A percentile compares a stretch with the other conserved stretches of the same genome.
These are phyloP conservation scores for Australoheros scitulus DNA, from an alignment of 2,113 vertebrate species.

Conservation along the genomic window DNA sequence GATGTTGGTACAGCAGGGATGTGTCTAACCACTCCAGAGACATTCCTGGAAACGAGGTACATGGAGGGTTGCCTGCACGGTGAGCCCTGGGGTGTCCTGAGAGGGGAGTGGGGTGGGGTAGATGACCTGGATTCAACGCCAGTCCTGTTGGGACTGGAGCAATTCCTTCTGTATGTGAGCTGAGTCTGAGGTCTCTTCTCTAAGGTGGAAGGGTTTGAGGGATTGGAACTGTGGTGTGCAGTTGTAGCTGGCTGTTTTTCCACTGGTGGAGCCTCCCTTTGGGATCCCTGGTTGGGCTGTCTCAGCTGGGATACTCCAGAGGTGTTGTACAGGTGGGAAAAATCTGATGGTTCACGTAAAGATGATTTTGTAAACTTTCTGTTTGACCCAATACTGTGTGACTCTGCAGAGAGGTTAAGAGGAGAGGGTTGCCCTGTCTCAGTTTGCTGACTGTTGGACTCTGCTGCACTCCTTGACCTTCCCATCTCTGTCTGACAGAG, in stretches of 20 bases:
- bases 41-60: conserved; percentile 71
- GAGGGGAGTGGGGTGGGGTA: conserved; percentile 71
- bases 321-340: conserved; percentile 66
- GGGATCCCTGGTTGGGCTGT: conserved; percentile 41
- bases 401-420: conserved; percentile 38
- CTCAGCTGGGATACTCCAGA: conserved; percentile 26
- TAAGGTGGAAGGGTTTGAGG: conserved; percentile 34
- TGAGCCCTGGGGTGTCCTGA: conserved; percentile 77
- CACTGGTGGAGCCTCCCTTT: conserved; percentile 40
- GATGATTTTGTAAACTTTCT: conserved; percentile 60
- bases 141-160: conserved; percentile 71
- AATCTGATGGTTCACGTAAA: conserved; percentile 73
- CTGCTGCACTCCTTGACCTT: conserved; percentile 45
- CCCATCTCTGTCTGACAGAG: conserved; percentile 77
- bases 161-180: conserved; percentile 70
- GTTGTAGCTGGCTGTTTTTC: conserved; percentile 33
- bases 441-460: conserved; percentile 34
- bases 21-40: conserved; percentile 59
- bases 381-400: conserved; percentile 54
- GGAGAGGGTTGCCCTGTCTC: conserved; percentile 28
- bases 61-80: conserved; percentile 71
- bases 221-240: conserved; percentile 34
- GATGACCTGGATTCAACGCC: conserved; percentile 57
- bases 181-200: conserved; percentile 72
- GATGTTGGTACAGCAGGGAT: conserved; percentile 52